Evolutionary conservation across 2,113 vertebrate genomes (phyloP).

Genomic region (Paramisgurnus dabryanus): DNA sequence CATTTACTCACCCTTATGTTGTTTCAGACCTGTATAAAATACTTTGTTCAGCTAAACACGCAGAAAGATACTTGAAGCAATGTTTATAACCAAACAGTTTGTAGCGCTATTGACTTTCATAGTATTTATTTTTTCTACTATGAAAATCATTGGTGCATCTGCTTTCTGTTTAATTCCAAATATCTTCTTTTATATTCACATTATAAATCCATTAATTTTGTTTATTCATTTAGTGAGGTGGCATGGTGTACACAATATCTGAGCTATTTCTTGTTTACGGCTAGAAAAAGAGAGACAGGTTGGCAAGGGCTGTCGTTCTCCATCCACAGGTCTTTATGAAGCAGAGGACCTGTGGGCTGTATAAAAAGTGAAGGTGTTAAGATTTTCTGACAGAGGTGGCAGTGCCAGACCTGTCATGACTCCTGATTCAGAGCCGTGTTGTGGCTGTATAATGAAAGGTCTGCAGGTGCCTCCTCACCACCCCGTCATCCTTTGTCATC

Average conservation of each 20-base stretch:
- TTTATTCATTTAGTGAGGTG: neutral
- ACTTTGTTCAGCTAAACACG: no score
- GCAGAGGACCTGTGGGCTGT: constrained; percentile 12
- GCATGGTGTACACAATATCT: neutral
- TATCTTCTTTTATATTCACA: neutral
- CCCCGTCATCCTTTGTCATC: constrained; percentile 1
- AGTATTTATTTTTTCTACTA: no score
- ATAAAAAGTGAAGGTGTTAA: constrained; percentile 28
- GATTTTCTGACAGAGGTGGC: constrained; percentile 11
- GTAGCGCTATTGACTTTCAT: no score
- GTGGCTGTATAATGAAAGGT: constrained; percentile 38
- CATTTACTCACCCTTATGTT: no score
- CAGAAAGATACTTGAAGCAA: no score
- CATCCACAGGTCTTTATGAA: neutral
- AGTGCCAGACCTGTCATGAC: constrained; percentile 10
- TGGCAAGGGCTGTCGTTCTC: neutral
- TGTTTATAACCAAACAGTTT: no score
- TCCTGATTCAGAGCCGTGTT: neutral
- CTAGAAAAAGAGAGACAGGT: constrained; percentile 20
- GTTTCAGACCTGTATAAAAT: no score
- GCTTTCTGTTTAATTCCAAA: no score
- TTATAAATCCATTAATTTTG: neutral
- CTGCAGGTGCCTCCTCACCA: constrained; percentile 2
- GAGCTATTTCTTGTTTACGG: neutral
- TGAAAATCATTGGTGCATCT: no score